Base-by-base conservation (phyloP, 2,797 vertebrate genomes). In the Coranthus polyacanthus region DNA sequence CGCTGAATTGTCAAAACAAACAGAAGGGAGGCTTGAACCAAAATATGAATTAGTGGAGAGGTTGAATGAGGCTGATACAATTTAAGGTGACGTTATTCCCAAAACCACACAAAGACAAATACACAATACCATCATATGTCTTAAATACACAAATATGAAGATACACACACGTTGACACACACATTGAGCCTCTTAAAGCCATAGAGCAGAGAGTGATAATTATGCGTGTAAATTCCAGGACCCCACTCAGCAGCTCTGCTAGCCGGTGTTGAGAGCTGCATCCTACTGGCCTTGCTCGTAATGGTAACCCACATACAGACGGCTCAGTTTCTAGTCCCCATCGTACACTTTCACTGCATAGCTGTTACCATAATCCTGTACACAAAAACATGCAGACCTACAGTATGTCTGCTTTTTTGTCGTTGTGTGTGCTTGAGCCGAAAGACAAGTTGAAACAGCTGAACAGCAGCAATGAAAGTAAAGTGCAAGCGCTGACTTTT, bases 171-270 rank as follows among this genome's bases (percentile, higher is more conserved):
- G 37, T 29, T n/a, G 0, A 58, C 39, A 43, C 39, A 29, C 5
- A 66, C 66, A 44, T 44, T 79, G 77, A 91, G 82, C 69, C 75
- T 72, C 77, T 73, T 62, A 85, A 84, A 84, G 78, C 83, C 73
- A 37, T 15, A 36, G 64, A 71, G 70, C 67, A 82, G 75, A 83
- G 78, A 84, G 86, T 82, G 88, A 92, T 90, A 91, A 90, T 88
- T 91, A 90, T 80, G 85, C 74, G 72, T 84, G 87, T 88, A 89
- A 92, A 90, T 92, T 92, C 85, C 85, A 86, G 81, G 75, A 68
- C 58, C 72, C 72, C 64, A 79, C 78, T 85, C 51, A 61, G 78
- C 72, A 62, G 76, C 80, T 85, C 78, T 57, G 75, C 78, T 60
- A 62, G 63, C 65, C 80, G 83, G 83, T 87, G 88, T 79, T 91